phyloP scores from a whole-genome alignment of 2,113 vertebrate species.

The Eulacestoma nigropectus region DNA sequence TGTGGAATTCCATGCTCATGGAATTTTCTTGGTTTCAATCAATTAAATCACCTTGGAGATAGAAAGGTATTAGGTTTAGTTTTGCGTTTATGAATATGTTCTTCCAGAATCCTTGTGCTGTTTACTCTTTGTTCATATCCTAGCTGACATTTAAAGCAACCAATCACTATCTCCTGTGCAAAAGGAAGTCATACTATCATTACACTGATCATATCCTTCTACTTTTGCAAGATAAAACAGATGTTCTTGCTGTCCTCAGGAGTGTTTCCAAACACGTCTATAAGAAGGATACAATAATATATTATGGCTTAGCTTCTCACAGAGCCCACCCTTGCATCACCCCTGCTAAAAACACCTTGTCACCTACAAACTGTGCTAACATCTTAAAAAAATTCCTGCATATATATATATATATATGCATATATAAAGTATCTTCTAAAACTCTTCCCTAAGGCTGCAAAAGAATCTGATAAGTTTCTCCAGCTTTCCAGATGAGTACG shows the following conservation, averaged over 20 bases:
- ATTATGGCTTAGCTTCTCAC: not conserved
- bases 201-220: not conserved
- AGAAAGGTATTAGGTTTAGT: not conserved
- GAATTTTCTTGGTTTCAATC: not conserved
- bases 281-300: not conserved
- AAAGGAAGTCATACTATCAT: not conserved
- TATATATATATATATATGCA: too few species aligned
- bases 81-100: not conserved
- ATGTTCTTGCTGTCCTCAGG: not conserved
- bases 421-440: not conserved
- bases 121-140: not conserved
- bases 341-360: not conserved
- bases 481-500: not conserved
- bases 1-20: not conserved
- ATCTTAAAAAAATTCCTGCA: not conserved
- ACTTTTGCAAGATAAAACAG: not conserved
- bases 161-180: not conserved
- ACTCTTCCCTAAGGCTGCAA: not conserved
- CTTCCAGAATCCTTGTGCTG: not conserved
- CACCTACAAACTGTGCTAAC: fast-evolving
- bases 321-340: not conserved
- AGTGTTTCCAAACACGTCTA: not conserved
- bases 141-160: not conserved
- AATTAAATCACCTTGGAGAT: not conserved
- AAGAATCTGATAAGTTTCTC: not conserved